phyloP scores from a whole-genome alignment of 1,140 invertebrate species.

The Luehdorfia chinensis region DNA sequence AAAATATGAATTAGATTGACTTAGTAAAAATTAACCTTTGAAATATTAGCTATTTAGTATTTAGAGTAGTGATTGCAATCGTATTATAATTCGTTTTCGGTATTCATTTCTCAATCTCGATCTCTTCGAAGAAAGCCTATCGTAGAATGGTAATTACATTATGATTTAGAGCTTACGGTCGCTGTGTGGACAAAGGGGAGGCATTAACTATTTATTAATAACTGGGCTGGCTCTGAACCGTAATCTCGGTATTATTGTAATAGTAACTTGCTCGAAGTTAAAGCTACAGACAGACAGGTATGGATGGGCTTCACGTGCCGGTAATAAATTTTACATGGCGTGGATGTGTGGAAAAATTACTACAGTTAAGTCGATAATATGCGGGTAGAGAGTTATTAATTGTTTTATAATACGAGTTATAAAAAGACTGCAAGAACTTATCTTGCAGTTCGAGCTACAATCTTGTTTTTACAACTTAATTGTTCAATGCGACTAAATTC shows the following conservation, averaged over 20 bases:
- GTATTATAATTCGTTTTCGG: too few relatives aligned
- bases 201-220: conserved; percentile 68
- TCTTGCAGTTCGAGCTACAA: too few relatives aligned
- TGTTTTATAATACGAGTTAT: not conserved
- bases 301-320: conserved; percentile 41
- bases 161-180: conserved; percentile 58
- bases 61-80: too few relatives aligned
- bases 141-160: conserved; percentile 48
- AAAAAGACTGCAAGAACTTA: not conserved
- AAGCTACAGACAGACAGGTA: conserved; percentile 42
- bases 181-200: conserved; percentile 53
- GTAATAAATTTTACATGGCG: conserved; percentile 26
- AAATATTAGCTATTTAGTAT: too few relatives aligned
- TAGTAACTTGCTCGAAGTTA: conserved; percentile 47
- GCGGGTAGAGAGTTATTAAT: not conserved
- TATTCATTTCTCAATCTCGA: conserved; percentile 49
- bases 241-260: conserved; percentile 64
- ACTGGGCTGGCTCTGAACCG: conserved; percentile 41
- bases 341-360: conserved; percentile 12
- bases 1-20: too few relatives aligned
- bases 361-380: conserved; percentile 3
- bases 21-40: too few relatives aligned
- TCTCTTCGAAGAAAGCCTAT: conserved; percentile 37
- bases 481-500: too few relatives aligned
- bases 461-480: too few relatives aligned